Conservation (phyloP, 2,888 invertebrate species). For the Cremastobaeus sp. region DNA sequence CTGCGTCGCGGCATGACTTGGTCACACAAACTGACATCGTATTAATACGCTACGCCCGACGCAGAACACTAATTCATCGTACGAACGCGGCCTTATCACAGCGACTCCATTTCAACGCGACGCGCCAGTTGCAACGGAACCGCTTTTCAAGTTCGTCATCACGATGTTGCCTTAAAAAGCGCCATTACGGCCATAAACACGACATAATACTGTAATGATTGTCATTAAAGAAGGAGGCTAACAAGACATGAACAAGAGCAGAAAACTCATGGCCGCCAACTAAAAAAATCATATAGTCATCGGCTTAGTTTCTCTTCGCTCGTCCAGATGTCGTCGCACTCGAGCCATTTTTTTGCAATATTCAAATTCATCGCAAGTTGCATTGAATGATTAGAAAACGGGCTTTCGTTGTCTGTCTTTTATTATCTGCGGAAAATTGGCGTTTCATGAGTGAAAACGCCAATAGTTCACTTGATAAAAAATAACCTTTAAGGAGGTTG, state of each 20-base stretch:
- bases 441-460: no score
- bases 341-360: no score
- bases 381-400: no score
- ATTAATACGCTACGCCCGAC: constrained; percentile 5
- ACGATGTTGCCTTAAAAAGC: constrained; percentile 39
- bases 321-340: no score
- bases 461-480: no score
- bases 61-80: constrained; percentile 10
- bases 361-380: no score
- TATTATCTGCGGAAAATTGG: no score
- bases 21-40: constrained; percentile 57
- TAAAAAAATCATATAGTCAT: no score
- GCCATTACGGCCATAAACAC: constrained; percentile 51
- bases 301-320: no score
- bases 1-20: constrained; percentile 53
- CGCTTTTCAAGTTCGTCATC: constrained; percentile 17
- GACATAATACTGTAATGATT: constrained; percentile 46
- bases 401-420: no score
- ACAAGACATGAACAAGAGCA: constrained; percentile 24
- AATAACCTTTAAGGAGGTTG: no score
- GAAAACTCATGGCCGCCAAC: constrained; percentile 15
- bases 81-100: constrained; percentile 20
- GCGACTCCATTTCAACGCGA: constrained; percentile 21
- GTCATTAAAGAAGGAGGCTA: constrained; percentile 24
- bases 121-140: constrained; percentile 10